phyloP scores from a whole-genome alignment of 2,797 vertebrate genomes.

The Sebastolobus alascanus region DNA sequence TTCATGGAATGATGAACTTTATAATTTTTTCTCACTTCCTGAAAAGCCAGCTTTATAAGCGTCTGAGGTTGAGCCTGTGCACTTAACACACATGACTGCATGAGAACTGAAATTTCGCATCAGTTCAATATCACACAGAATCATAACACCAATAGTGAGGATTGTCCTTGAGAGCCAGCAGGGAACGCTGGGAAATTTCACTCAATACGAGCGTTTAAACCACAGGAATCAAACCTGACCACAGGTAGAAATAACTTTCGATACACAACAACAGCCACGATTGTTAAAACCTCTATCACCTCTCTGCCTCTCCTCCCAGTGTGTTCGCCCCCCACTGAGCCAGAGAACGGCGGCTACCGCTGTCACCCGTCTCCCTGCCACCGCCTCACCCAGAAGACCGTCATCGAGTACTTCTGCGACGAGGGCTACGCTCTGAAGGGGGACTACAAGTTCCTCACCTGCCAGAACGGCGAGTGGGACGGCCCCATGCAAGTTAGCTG shows the following conservation, averaged over 20 bases:
- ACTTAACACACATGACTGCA: constrained; percentile 2
- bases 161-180: constrained; percentile 35
- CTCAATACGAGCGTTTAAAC: constrained; percentile 12
- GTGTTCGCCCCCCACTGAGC: constrained; percentile 93
- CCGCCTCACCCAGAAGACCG: constrained; percentile 90
- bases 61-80: background rate
- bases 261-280: background rate
- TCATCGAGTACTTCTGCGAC: constrained; percentile 97
- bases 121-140: background rate
- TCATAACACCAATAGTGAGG: background rate
- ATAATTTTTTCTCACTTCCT: constrained; percentile 5
- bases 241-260: constrained; percentile 30
- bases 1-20: background rate
- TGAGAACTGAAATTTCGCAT: constrained; percentile 3
- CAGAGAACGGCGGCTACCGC: constrained; percentile 96
- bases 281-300: background rate
- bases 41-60: background rate
- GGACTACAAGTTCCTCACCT: constrained; percentile 97
- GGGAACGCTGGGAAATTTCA: background rate
- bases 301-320: constrained; percentile 76
- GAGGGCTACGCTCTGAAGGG: constrained; percentile 96
- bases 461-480: constrained; percentile 96
- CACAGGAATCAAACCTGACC: constrained; percentile 20
- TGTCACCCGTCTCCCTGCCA: constrained; percentile 96
- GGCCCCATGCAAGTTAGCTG: constrained; percentile 96